phyloP scores from a whole-genome alignment of 2,797 vertebrate genomes.

The Rhinophrynus dorsalis region DNA sequence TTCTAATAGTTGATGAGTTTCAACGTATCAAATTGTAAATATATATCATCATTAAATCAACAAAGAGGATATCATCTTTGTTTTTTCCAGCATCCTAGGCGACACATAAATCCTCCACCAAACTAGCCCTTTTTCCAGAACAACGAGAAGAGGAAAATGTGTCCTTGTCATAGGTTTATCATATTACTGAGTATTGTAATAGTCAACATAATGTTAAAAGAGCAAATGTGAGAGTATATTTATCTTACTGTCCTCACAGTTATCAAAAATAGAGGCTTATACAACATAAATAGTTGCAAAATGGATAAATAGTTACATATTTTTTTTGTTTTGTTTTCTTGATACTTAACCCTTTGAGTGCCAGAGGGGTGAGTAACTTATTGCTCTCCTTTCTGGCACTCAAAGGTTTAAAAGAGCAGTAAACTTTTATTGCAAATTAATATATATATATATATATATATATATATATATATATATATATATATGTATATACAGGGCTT shows the following conservation, averaged over 20 bases:
- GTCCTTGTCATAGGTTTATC: conserved; percentile 8
- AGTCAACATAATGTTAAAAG: background rate
- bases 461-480: background rate
- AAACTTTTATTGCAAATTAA: too few relatives aligned
- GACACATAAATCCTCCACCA: background rate
- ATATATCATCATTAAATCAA: background rate
- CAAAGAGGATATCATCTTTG: too few relatives aligned
- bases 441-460: background rate
- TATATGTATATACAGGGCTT: too few relatives aligned
- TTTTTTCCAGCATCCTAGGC: background rate
- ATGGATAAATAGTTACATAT: conserved; percentile 33
- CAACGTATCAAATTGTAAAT: background rate
- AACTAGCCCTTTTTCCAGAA: background rate
- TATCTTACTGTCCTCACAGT: background rate
- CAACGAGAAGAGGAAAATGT: background rate
- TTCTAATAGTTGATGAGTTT: too few relatives aligned
- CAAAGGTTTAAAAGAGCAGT: too few relatives aligned
- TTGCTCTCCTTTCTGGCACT: too few relatives aligned
- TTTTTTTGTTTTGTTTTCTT: conserved; percentile 7
- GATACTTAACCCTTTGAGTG: too few relatives aligned
- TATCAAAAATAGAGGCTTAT: background rate
- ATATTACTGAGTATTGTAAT: background rate
- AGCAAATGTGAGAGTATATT: background rate
- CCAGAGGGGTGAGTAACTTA: too few relatives aligned
- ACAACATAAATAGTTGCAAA: conserved; percentile 25